Percentiles rank a stretch among this genome's conserved stretches.
phyloP scores from a whole-genome alignment of 2,113 vertebrate species.

The Panthera leo region DNA sequence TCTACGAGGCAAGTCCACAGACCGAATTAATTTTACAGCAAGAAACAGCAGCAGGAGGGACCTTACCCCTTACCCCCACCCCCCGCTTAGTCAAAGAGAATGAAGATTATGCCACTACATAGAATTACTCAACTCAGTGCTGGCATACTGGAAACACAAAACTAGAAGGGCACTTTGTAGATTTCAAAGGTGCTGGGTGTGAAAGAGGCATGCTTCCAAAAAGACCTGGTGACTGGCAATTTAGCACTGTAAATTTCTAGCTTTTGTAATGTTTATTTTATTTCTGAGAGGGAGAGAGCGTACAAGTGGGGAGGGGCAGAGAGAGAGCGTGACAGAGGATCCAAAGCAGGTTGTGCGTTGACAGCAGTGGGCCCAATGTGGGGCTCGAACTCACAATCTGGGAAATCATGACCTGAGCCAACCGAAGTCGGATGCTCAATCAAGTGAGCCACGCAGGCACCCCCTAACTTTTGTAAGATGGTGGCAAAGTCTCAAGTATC shows the following conservation, averaged over 20 bases:
- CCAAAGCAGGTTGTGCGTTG: too few species aligned
- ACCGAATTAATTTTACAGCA: neutral
- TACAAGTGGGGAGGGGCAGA: too few species aligned
- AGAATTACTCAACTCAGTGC: neutral
- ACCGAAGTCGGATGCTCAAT: too few species aligned
- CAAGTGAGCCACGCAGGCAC: too few species aligned
- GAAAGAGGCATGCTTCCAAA: neutral
- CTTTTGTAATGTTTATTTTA: neutral
- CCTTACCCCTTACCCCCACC: neutral
- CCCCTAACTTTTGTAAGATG: neutral
- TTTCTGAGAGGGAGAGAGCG: too few species aligned
- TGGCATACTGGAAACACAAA: neutral
- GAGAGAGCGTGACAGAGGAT: too few species aligned
- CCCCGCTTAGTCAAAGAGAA: neutral
- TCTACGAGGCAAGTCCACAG: neutral
- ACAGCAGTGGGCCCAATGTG: too few species aligned
- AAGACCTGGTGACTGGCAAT: neutral
- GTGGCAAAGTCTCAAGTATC: neutral
- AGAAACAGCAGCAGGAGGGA: neutral
- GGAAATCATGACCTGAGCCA: too few species aligned
- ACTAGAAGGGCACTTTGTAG: neutral
- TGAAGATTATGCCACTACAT: neutral
- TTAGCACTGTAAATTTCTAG: neutral
- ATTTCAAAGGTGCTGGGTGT: neutral
- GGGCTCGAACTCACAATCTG: too few species aligned